Base-by-base conservation (phyloP, 1,140 invertebrate species). In the Drosophila suzukii region DNA sequence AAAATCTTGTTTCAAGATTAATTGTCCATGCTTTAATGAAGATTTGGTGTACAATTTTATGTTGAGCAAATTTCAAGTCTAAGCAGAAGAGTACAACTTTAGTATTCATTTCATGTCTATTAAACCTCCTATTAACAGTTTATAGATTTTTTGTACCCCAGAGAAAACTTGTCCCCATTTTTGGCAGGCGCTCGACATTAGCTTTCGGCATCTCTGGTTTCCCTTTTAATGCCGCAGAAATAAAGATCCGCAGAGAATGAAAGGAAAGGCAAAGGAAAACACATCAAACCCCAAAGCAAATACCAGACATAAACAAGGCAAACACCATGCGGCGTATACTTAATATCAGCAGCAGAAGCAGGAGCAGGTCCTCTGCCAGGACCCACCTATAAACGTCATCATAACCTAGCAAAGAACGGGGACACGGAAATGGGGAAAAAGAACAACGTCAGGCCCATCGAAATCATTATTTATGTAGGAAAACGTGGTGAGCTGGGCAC, bases 141-240 rank as follows among this genome's bases (percentile, higher is more conserved):
- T 20, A 55, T 32, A 34, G 46, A 27, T 27, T 44, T 27, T 68
- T 49, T 36, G 17, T 11, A 41, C 27, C 30, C 27, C 13, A 47
- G 24, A 17, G 41, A 32, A 67, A 67, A 47, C 41, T 24, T 70
- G 41, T 67, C 49, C 41, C 41, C 43, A 67, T 57, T 57, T 46
- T 41, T 50, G 43, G 65, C 67, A 71, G 67, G 41, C 65, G 56
- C 49, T 71, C 53, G 58, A 50, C 65, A 71, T 57, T 56, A 39
- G 63, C 67, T 41, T 30, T 67, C 67, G 57, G 51, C 67, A 67
- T 68, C 41, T 39, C 36, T 49, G 50, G 8, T 20, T 43, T 46
- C 55, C 15, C 66, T 70, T 44, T 68, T 68, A 30, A 65, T 51
- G 41, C 36, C 32, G 20, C 65, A 66, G 97, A 61, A 71, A 77